Evolutionary conservation across 1,140 invertebrate genomes (phyloP), one percentile per base, ranked within the genome.

Genomic region (Ganaspis sp.): DNA sequence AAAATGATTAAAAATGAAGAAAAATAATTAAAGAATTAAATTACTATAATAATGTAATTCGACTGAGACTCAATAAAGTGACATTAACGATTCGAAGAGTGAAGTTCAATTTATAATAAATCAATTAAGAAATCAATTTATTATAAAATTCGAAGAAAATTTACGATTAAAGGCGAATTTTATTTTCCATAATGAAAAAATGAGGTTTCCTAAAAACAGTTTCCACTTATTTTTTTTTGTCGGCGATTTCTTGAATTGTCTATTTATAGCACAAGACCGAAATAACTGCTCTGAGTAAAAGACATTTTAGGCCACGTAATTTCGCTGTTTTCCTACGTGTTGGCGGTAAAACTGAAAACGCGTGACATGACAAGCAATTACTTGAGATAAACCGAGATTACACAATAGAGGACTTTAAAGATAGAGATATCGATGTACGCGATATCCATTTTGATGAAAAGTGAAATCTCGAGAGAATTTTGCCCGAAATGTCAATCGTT

Each of bases 321-420:
- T 26, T 26, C 26, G 42, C 15, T 15, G n/a, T 45, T 23, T 58
- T 21, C 9, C 9, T 58, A 3, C 19, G 9, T 12, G 19, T 58
- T 23, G 19, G 23, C 9, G 19, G 19, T 26, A 58, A 58, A 23
- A 26, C 19, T 58, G 8, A 11, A 58, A 58, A 58, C 12, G 19
- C 53, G 11, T 58, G 53, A 58, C 53, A 26, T 26, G 53, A 58
- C 53, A 58, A 58, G 53, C 53, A 58, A 58, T 58, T 58, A 58
- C 19, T 58, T 58, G 11, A 26, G 53, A 9, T 58, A 58, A 58
- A 58, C 21, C 23, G 23, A 58, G 53, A 58, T 58, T 58, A 58
- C 19, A 58, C 53, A 58, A 58, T 21, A 23, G 6, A 23, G 21
- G 0, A 12, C 29, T 34, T 34, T 58, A 58, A 15, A 45, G 42